A percentile compares a stretch with the other conserved stretches of the same genome.
Conservation (phyloP, 1,140 invertebrate genomes). For the Drosophila punjabiensis region DNA sequence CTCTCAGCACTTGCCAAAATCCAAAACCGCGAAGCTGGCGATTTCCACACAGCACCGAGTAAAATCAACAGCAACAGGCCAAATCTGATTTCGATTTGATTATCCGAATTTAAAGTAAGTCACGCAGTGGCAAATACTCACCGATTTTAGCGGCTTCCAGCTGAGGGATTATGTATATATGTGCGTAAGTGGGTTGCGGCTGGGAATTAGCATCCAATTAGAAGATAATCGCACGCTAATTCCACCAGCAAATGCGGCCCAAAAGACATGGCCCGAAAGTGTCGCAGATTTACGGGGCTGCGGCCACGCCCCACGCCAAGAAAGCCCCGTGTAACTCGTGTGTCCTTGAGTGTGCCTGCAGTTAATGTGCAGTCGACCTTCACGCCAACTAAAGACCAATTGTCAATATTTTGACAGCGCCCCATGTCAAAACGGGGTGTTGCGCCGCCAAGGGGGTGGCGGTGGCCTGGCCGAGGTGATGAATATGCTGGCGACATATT, state of each 20-base stretch:
- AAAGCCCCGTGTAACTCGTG: not conserved
- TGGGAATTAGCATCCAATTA: conserved; percentile 76
- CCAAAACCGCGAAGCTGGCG: conserved; percentile 34
- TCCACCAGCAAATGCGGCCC: conserved; percentile 44
- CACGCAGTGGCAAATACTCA: conserved; percentile 66
- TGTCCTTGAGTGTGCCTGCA: conserved; percentile 55
- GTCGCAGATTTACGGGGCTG: conserved; percentile 66
- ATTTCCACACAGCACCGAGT: conserved; percentile 28
- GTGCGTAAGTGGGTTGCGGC: conserved; percentile 42
- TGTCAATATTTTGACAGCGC: conserved; percentile 82
- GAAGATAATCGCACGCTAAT: conserved; percentile 76
- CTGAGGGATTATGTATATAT: not conserved
- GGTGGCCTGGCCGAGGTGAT: conserved; percentile 38
- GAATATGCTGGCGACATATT: conserved; percentile 68
- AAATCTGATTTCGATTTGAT: conserved; percentile 76
- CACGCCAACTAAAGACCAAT: conserved; percentile 69
- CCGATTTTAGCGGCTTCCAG: conserved; percentile 59
- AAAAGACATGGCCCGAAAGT: conserved; percentile 30
- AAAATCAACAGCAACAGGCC: conserved; percentile 60
- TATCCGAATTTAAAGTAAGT: conserved; percentile 81
- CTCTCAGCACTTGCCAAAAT: conserved; percentile 58
- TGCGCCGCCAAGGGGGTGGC: conserved; percentile 2
- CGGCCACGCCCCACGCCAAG: conserved; percentile 34
- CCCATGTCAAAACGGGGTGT: conserved; percentile 6
- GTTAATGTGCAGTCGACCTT: conserved; percentile 79